phyloP scores from a whole-genome alignment of 2,888 invertebrate genomes.

The Criorhina ranunculi region DNA sequence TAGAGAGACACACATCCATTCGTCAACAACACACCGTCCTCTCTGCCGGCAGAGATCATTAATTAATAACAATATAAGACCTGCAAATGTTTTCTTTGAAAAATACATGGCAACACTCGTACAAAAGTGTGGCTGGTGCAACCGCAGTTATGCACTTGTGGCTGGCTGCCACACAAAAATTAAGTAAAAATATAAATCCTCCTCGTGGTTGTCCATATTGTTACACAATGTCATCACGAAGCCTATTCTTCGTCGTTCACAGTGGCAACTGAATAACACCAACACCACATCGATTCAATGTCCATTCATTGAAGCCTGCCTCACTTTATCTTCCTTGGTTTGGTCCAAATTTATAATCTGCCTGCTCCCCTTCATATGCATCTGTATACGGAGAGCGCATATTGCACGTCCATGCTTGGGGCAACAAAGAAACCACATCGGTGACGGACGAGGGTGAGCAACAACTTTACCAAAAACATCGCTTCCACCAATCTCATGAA shows the following conservation, averaged over 20 bases:
- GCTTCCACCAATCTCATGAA: conserved; percentile 65
- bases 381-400: conserved; percentile 54
- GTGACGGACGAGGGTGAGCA: conserved; percentile 59
- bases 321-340: conserved; percentile 62
- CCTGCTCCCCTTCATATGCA: conserved; percentile 53
- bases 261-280: conserved; percentile 20
- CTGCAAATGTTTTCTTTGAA: conserved; percentile 18
- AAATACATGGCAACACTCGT: conserved; percentile 16
- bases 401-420: conserved; percentile 57
- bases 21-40: conserved; percentile 25
- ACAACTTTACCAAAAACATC: conserved; percentile 60
- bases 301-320: conserved; percentile 69
- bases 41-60: conserved; percentile 25
- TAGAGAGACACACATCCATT: conserved; percentile 7
- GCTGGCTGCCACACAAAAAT: conserved; percentile 54
- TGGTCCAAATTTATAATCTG: conserved; percentile 74
- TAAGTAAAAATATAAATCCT: conserved; percentile 72
- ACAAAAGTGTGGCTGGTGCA: conserved; percentile 43
- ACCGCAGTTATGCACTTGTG: conserved; percentile 67
- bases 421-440: conserved; percentile 54
- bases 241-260: conserved; percentile 66
- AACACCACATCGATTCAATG: conserved; percentile 25
- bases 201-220: conserved; percentile 59
- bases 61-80: conserved; percentile 55
- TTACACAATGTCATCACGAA: conserved; percentile 77